phyloP scores from a whole-genome alignment of 2,113 vertebrate species.

The Sclerurus mexicanus region DNA sequence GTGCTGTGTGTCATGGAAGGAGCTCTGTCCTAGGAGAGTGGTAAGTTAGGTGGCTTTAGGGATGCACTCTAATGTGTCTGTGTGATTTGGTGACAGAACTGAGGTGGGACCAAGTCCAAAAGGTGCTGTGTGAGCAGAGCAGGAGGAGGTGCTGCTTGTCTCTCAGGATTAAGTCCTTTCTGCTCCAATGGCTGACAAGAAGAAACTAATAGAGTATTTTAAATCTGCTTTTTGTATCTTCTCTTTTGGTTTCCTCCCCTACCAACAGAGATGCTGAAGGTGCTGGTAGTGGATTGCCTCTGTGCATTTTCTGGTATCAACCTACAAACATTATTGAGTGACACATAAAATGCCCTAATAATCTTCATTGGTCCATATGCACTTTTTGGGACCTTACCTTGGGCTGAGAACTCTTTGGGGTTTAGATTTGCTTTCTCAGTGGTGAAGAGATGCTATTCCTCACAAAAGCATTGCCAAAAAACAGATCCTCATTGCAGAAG shows the following conservation, averaged over 20 bases:
- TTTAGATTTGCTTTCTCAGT: neutral
- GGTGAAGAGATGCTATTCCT: neutral
- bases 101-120: neutral
- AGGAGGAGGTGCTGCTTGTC: neutral
- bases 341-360: neutral
- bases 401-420: neutral
- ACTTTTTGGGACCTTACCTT: neutral
- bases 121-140: neutral
- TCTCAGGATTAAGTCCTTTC: neutral
- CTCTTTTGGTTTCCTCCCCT: neutral
- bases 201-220: neutral
- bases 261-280: neutral
- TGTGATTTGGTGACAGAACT: neutral
- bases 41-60: neutral
- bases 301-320: neutral
- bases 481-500: neutral
- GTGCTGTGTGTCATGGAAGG: neutral
- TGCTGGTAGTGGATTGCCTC: neutral
- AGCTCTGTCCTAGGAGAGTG: neutral
- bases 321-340: neutral
- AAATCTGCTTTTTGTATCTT: neutral
- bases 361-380: neutral
- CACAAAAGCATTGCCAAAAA: neutral
- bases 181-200: neutral
- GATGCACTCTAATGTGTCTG: neutral